Conservation (phyloP, 2,797 vertebrate genomes). For the Megaceryle alcyon region DNA sequence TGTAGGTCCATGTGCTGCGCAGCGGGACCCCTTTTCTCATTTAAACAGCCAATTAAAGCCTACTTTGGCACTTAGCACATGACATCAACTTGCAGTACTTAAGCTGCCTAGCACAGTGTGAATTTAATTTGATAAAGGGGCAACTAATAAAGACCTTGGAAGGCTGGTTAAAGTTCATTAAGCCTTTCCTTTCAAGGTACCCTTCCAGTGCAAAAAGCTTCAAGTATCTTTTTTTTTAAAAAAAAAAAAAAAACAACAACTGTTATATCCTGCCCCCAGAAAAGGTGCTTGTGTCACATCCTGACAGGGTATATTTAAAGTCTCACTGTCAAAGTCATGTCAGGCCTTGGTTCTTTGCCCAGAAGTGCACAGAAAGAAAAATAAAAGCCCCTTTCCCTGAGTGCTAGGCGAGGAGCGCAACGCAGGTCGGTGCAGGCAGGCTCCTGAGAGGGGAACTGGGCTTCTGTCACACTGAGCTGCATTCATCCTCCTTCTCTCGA, state of each 20-base stretch:
- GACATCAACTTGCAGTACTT: slow-evolving; percentile 66
- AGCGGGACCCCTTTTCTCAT: slow-evolving; percentile 71
- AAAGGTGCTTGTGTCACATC: slow-evolving; percentile 76
- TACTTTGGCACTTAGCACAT: slow-evolving; percentile 73
- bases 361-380: slow-evolving; percentile 67
- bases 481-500: slow-evolving; percentile 71
- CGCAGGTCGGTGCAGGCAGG: neutral
- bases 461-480: slow-evolving; percentile 72
- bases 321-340: slow-evolving; percentile 71
- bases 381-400: slow-evolving; percentile 54
- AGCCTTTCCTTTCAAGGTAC: slow-evolving; percentile 74
- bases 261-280: slow-evolving; percentile 75
- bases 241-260: neutral
- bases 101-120: slow-evolving; percentile 77
- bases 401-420: slow-evolving; percentile 34
- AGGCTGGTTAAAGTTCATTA: slow-evolving; percentile 78
- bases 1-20: slow-evolving; percentile 3
- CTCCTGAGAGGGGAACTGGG: slow-evolving; percentile 57
- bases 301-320: slow-evolving; percentile 70
- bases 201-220: slow-evolving; percentile 47
- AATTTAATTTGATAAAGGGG: slow-evolving; percentile 81
- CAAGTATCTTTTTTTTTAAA: neutral
- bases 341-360: slow-evolving; percentile 69
- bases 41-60: slow-evolving; percentile 81
- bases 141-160: slow-evolving; percentile 75